Conservation (phyloP, 1,140 invertebrate genomes). For the Rhizoglyphus robini region DNA sequence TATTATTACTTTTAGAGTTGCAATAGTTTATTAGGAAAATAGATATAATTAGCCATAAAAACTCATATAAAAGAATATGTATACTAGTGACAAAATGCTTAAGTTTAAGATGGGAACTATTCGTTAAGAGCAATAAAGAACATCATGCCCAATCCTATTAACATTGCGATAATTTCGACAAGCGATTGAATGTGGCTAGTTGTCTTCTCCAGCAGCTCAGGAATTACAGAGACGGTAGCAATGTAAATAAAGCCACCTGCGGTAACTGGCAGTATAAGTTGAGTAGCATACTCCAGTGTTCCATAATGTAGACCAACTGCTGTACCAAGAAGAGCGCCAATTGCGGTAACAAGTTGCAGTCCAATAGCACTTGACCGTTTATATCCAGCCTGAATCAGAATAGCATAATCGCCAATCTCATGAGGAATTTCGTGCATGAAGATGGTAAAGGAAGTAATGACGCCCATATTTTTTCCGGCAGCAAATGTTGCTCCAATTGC, state of each 20-base stretch:
- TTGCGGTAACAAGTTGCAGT: slow-evolving; percentile 76
- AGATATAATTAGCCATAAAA: too few relatives aligned
- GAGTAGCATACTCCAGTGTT: slow-evolving; percentile 54
- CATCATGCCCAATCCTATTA: slow-evolving; percentile 81
- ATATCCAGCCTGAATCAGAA: slow-evolving; percentile 84
- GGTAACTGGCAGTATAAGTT: slow-evolving; percentile 84
- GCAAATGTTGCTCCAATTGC: slow-evolving; percentile 94
- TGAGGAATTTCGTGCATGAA: slow-evolving; percentile 92
- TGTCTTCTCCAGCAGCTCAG: slow-evolving; percentile 65
- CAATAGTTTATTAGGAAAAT: too few relatives aligned
- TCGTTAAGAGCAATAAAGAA: slow-evolving; percentile 74
- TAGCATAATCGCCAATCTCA: slow-evolving; percentile 97
- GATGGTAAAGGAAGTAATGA: slow-evolving; percentile 82
- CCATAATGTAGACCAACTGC: slow-evolving; percentile 67
- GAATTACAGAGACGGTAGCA: slow-evolving; percentile 88
- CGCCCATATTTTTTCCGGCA: slow-evolving; percentile 60
- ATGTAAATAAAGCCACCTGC: slow-evolving; percentile 98
- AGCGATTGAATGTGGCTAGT: slow-evolving; percentile 68
- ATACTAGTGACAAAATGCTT: too few relatives aligned
- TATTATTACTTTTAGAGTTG: too few relatives aligned
- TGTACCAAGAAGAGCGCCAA: slow-evolving; percentile 84
- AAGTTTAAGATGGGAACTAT: too few relatives aligned
- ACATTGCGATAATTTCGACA: slow-evolving; percentile 64
- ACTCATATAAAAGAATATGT: too few relatives aligned
- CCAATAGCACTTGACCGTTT: slow-evolving; percentile 76